Percentiles rank a stretch among this genome's conserved stretches.
Evolutionary conservation across 2,113 vertebrate genomes (phyloP).

Genomic region (Dermatemys mawii): DNA sequence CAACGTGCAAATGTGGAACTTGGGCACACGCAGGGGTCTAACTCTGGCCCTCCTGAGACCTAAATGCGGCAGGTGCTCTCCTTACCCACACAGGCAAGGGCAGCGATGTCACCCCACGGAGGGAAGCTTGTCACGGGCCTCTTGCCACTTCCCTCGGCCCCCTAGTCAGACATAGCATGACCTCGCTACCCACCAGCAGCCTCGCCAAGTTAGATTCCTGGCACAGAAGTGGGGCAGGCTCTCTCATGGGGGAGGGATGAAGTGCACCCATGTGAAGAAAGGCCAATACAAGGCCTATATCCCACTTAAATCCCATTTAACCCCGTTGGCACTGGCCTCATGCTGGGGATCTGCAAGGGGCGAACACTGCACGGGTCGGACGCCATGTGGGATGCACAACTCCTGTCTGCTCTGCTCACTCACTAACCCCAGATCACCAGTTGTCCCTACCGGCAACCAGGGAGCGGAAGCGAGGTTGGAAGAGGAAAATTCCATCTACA

Average conservation of each 20-base stretch:
- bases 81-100: background rate
- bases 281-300: background rate
- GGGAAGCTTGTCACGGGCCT: background rate
- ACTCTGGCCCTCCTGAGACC: background rate
- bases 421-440: rapidly evolving
- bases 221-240: background rate
- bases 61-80: background rate
- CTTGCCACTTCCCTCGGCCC: background rate
- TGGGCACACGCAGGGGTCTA: background rate
- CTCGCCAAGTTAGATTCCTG: background rate
- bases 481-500: background rate
- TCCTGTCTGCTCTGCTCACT: background rate
- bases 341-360: rapidly evolving
- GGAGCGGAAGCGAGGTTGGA: background rate
- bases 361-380: background rate
- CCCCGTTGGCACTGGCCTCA: background rate
- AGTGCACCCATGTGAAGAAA: rapidly evolving
- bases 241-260: background rate
- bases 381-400: background rate
- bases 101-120: background rate
- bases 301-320: too few relatives aligned
- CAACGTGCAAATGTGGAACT: background rate
- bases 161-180: background rate
- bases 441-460: background rate
- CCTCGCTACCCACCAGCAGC: background rate